Evolutionary conservation across 1,140 invertebrate species (phyloP).

Genomic region (Lineus longissimus): DNA sequence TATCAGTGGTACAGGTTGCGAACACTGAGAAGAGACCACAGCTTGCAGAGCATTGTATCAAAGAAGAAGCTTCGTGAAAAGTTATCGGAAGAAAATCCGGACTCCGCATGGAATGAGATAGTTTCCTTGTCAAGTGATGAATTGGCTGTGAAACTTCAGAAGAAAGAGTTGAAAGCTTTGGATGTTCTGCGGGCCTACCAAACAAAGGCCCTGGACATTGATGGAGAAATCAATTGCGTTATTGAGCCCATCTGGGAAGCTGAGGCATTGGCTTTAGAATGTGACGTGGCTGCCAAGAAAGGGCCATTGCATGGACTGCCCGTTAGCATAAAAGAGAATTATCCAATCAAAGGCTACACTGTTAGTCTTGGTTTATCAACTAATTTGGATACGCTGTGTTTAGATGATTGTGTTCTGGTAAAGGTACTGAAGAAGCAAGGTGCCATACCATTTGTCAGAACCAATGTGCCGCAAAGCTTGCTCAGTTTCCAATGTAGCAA

Average conservation of each 20-base stretch:
- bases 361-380: conserved; percentile 51
- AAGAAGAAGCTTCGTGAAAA: too few relatives aligned
- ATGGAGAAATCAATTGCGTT: neutral
- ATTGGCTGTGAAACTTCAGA: conserved; percentile 21
- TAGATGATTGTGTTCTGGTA: conserved; percentile 65
- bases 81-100: too few relatives aligned
- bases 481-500: conserved; percentile 36
- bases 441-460: conserved; percentile 48
- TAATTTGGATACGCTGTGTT: conserved; percentile 55
- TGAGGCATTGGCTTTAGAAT: neutral
- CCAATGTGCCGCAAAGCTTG: conserved; percentile 11
- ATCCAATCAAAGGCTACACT: conserved; percentile 45
- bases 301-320: neutral
- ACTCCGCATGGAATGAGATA: too few relatives aligned
- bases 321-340: conserved; percentile 4
- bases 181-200: conserved; percentile 32
- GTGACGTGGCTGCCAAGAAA: conserved; percentile 1
- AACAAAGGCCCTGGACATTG: conserved; percentile 19
- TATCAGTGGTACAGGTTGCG: too few relatives aligned
- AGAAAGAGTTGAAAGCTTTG: conserved; percentile 24
- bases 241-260: neutral
- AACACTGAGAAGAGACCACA: too few relatives aligned
- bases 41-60: too few relatives aligned
- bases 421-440: conserved; percentile 41
- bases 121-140: conserved; percentile 4